A percentile compares a stretch with the other conserved stretches of the same genome.
These are phyloP conservation scores for Zhengitettix transpicula DNA, from an alignment of 2,888 invertebrate species.

Conservation along the genomic window DNA sequence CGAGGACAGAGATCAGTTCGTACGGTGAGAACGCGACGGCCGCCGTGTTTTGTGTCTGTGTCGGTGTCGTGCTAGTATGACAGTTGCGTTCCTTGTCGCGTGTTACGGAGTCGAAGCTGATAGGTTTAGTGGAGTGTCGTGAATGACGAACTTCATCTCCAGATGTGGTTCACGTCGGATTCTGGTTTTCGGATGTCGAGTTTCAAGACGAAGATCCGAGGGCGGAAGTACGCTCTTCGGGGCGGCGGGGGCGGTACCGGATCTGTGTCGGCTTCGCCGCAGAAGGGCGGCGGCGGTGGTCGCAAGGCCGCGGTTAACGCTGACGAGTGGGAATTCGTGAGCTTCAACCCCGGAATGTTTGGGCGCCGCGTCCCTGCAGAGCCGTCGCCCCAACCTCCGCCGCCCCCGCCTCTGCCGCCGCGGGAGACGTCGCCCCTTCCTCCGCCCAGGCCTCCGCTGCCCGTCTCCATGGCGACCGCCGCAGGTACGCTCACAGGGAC, in stretches of 20 bases:
- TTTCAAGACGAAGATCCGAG: constrained; percentile 23
- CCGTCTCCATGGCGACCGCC: not conserved
- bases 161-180: constrained; percentile 24
- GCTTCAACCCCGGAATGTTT: constrained; percentile 21
- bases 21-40: not conserved
- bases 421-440: constrained; percentile 5
- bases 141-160: constrained; percentile 5
- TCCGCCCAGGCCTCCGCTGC: constrained; percentile 2
- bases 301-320: constrained; percentile 22
- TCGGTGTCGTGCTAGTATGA: not conserved
- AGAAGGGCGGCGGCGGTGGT: constrained; percentile 23
- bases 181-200: constrained; percentile 24
- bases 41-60: not conserved
- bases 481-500: too few relatives aligned
- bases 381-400: not conserved
- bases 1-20: not conserved
- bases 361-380: constrained; percentile 9
- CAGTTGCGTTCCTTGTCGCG: not conserved
- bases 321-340: constrained; percentile 24
- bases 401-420: not conserved
- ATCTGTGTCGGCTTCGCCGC: constrained; percentile 11
- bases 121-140: not conserved
- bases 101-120: not conserved
- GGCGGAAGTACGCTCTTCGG: constrained; percentile 19
- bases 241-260: constrained; percentile 23